Conservation (phyloP, 2,888 invertebrate species). For the Thymelicus sylvestris region DNA sequence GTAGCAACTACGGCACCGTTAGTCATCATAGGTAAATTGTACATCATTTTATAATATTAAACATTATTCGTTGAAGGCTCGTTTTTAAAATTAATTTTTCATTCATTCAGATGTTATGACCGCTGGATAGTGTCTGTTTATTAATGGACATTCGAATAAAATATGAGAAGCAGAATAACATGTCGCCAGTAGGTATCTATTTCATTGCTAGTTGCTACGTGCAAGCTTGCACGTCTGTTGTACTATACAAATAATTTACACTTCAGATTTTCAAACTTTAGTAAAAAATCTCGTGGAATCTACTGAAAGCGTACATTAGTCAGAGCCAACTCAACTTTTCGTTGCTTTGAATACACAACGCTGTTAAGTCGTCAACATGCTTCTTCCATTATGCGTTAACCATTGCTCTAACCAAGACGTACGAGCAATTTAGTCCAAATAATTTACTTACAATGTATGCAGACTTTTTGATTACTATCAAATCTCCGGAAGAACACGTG, state of each 20-base stretch:
- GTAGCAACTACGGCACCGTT: slow-evolving; percentile 12
- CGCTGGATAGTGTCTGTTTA: neutral
- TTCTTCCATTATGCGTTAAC: slow-evolving; percentile 20
- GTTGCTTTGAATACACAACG: slow-evolving; percentile 8
- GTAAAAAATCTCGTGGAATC: neutral
- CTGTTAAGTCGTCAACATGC: slow-evolving; percentile 27
- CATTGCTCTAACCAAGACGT: slow-evolving; percentile 28
- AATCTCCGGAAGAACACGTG: slow-evolving; percentile 6
- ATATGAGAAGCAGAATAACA: too few species aligned
- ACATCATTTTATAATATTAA: neutral
- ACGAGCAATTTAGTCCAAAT: slow-evolving; percentile 17
- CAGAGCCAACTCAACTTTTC: slow-evolving; percentile 6
- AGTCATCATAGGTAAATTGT: neutral
- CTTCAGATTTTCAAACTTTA: neutral
- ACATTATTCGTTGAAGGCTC: neutral
- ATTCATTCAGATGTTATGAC: neutral
- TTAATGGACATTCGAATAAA: too few species aligned
- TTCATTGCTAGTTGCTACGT: neutral
- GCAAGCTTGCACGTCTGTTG: neutral
- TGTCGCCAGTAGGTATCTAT: neutral
- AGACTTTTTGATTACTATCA: slow-evolving; percentile 14
- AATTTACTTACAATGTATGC: slow-evolving; percentile 24
- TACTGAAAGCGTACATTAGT: slow-evolving; percentile 2
- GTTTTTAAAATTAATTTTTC: neutral
- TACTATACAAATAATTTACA: neutral